Evolutionary conservation across 2,888 invertebrate genomes (phyloP), one percentile per base, ranked within the genome.

Genomic region (Polydrusus tereticollis): DNA sequence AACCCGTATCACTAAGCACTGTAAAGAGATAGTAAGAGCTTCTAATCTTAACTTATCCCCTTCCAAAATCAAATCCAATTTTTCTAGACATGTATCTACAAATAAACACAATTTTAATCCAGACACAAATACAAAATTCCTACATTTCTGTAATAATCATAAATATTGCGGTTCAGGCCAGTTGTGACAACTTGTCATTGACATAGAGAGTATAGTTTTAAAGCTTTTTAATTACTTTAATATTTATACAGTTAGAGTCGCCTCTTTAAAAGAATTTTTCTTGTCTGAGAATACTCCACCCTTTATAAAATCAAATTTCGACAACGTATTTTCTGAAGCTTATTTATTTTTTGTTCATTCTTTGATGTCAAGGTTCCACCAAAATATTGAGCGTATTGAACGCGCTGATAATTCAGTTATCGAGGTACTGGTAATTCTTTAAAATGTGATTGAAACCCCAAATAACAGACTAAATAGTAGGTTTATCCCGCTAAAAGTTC

Each of bases 261-360:
- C 36, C 16, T 16, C 36, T 38, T 58, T 58, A 45, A 64, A 64
- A 41, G 33, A 55, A 52, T 64, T 64, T 57, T 69, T 71, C 41
- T 36, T 59, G 41, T 71, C 59, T 65, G 52, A 63, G n/a, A 43
- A 38, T 63, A 62, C 26, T 26, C 14, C 63, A 2, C 41, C 63
- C 41, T 38, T 52, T 43, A 63, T 63, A 18, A 64, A 69, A 69
- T 69, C 43, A 63, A 63, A 63, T 69, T 69, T 69, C 26, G 63
- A 69, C 55, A 69, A 63, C 23, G 29, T 18, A 52, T 64, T 69
- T 41, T 63, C 69, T 23, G 69, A 69, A 43, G 63, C 63, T n/a
- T 63, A 63, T 41, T 36, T 69, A 23, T 66, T 38, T 62, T 52
- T 69, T 43, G 58, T 64, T 33, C 63, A 63, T 57, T 69, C 69